Evolutionary conservation across 2,888 invertebrate genomes (phyloP).

Genomic region (Arenicola marina): DNA sequence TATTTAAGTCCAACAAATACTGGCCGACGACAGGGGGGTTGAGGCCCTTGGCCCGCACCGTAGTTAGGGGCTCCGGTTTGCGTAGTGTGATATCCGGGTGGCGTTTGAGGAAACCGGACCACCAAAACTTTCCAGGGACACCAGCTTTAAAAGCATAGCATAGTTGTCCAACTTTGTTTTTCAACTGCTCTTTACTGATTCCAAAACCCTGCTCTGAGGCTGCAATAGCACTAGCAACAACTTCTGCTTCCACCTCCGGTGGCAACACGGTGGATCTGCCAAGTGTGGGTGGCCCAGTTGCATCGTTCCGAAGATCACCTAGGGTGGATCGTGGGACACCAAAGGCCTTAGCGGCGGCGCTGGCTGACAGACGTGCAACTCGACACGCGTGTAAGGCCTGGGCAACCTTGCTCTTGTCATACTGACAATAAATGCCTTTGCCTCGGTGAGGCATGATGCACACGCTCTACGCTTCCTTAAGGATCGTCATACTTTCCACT

Average conservation of each 20-base stretch:
- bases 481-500: no score
- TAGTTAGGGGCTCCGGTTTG: neutral
- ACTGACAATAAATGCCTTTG: constrained; percentile 5
- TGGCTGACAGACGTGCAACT: no score
- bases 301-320: neutral
- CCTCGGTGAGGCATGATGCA: constrained; percentile 5
- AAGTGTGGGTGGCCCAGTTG: neutral
- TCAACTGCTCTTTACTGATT: neutral
- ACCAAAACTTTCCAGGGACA: constrained; percentile 4
- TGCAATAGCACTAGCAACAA: neutral
- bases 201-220: constrained; percentile 6
- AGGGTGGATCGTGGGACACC: neutral
- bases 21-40: neutral
- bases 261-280: neutral
- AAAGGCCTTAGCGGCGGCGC: neutral
- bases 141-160: neutral
- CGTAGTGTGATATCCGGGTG: neutral
- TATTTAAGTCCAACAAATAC: constrained; percentile 2
- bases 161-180: neutral
- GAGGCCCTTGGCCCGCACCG: neutral
- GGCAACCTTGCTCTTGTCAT: no score
- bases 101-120: neutral
- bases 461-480: no score
- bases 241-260: neutral
- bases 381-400: no score